phyloP scores from a whole-genome alignment of 2,888 invertebrate genomes.

The Teleogryllus oceanicus region DNA sequence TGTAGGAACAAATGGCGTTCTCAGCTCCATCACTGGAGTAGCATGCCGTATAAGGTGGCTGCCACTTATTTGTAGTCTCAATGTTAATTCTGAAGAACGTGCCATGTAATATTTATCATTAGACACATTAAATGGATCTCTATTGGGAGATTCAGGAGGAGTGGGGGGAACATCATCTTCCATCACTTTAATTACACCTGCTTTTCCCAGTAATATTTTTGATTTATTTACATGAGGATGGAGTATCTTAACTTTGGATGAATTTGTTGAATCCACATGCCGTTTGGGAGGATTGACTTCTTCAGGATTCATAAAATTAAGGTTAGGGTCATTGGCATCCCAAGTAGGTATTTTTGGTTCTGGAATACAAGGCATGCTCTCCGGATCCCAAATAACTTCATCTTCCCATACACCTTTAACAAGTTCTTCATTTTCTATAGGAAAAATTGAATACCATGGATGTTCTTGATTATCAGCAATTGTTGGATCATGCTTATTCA shows the following conservation, averaged over 20 bases:
- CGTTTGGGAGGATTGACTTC: slow-evolving; percentile 86
- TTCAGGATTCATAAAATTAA: slow-evolving; percentile 89
- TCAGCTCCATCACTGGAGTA: slow-evolving; percentile 92
- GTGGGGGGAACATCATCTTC: slow-evolving; percentile 91
- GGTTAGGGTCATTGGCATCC: slow-evolving; percentile 97
- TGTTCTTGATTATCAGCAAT: slow-evolving; percentile 67
- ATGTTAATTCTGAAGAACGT: slow-evolving; percentile 74
- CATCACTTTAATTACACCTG: slow-evolving; percentile 91
- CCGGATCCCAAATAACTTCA: slow-evolving; percentile 97
- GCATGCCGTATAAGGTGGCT: slow-evolving; percentile 94
- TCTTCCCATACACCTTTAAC: slow-evolving; percentile 96
- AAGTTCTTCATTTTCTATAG: slow-evolving; percentile 95
- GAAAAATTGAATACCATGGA: slow-evolving; percentile 97
- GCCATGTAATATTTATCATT: slow-evolving; percentile 96
- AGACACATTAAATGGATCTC: slow-evolving; percentile 96
- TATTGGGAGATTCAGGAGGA: slow-evolving; percentile 82
- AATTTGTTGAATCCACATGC: slow-evolving; percentile 42
- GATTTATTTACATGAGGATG: slow-evolving; percentile 92
- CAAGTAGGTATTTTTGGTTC: slow-evolving; percentile 91
- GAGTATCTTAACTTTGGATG: slow-evolving; percentile 73
- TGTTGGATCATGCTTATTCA: slow-evolving; percentile 45
- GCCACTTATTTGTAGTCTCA: slow-evolving; percentile 81
- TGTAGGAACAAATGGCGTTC: slow-evolving; percentile 93
- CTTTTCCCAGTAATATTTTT: slow-evolving; percentile 87
- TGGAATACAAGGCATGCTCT: slow-evolving; percentile 80